phyloP scores from a whole-genome alignment of 1,140 invertebrate genomes.

The Lycorma delicatula region DNA sequence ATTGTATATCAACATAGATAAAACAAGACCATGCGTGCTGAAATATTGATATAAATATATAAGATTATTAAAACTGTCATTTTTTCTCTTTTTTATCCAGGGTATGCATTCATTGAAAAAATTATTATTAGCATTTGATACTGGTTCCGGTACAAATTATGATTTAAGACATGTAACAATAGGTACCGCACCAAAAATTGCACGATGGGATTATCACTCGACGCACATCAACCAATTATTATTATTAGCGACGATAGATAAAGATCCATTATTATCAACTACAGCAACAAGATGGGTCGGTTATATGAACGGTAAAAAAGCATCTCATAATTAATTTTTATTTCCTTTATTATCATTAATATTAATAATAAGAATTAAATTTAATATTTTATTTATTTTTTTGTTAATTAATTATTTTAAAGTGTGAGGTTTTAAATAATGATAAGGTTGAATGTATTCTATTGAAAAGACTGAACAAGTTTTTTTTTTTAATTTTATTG shows the following conservation, averaged over 20 bases:
- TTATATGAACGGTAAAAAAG: conserved; percentile 91
- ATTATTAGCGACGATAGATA: conserved; percentile 78
- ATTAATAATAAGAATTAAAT: too few species aligned
- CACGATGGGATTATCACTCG: conserved; percentile 95
- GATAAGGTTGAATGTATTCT: too few species aligned
- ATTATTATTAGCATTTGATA: conserved; percentile 88
- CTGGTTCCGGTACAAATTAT: conserved; percentile 89
- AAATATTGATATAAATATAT: too few species aligned
- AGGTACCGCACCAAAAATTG: conserved; percentile 82
- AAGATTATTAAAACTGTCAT: too few species aligned
- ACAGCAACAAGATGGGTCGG: conserved; percentile 90
- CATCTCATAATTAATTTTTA: conserved; percentile 75
- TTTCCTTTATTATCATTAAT: too few species aligned
- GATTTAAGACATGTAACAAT: conserved; percentile 89
- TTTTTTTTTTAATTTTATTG: too few species aligned
- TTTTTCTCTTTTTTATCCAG: conserved; percentile 55
- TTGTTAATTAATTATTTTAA: too few species aligned
- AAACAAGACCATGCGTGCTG: too few species aligned
- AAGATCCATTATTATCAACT: conserved; percentile 68
- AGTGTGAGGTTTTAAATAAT: too few species aligned
- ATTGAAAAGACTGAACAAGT: too few species aligned
- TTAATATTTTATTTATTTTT: too few species aligned
- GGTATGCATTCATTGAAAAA: conserved; percentile 84
- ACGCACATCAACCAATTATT: conserved; percentile 96
- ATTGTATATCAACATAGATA: too few species aligned